Evolutionary conservation across 2,797 vertebrate genomes (phyloP), one percentile per base, ranked within the genome.

Genomic region (Pangasius djambal): DNA sequence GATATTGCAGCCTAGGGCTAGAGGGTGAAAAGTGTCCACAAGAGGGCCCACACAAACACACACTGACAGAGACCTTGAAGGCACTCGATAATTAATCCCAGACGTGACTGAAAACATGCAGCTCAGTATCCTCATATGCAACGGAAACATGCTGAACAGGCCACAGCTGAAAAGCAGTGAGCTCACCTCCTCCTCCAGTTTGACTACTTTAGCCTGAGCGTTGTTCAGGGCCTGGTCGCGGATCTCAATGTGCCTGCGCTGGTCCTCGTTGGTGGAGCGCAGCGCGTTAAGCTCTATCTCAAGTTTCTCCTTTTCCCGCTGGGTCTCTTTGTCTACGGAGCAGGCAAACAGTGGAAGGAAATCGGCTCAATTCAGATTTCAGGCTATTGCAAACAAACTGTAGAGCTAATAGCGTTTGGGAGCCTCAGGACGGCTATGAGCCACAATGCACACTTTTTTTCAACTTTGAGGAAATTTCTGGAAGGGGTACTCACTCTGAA

Each of bases 201-300:
- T 99, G 89, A 99, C 98, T 92, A 99, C 98, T 93, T 99, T 99
- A 92, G 98, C 99, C 93, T 99, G 98, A 40, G 99, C 98, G 0
- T 99, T 99, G 94, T 98, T 99, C 77, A 99, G 93, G 4, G 99
- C 99, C 94, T 99, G 99, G 94, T 99, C 98, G 87, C 98, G 95
- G 92, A 99, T 99, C 95, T 99, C 98, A 0, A 99, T 99, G 96
- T 99, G 98, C 90, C 99, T 95, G 55, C 98, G 96, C 93, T 99
- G 99, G 94, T 99, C 99, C 84, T 99, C 98, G 0, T 97, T 98
- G 89, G 96, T 97, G 83, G 98, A 99, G 77, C 98, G 97, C 25
- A 97, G 95, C 0, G 97, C 96, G 59, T 96, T 97, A 86, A 98
- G 91, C 90, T 99, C 98, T 4, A 98, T 98, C 93, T 99, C 99